Evolutionary conservation across 2,797 vertebrate species (phyloP), one percentile per base, ranked within the genome.

Genomic region (Kryptolebias ocellatus): DNA sequence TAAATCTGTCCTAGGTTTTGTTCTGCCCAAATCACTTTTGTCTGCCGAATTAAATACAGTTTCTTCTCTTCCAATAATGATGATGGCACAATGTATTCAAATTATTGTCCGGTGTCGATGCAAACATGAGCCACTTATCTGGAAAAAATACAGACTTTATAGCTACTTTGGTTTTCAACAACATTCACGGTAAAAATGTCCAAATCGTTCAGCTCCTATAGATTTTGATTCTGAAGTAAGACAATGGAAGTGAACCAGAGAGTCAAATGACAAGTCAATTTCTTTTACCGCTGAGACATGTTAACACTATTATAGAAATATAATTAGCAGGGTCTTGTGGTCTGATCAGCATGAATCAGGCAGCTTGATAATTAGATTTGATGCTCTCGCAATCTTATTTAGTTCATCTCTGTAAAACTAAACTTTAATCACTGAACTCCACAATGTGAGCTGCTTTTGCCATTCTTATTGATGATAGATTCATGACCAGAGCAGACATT

Each of bases 391-490:
- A 69, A 57, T 74, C 64, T 60, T 46, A 45, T 73, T 52, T 55
- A 72, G 64, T 72, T 72, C 56, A 75, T 9, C 27, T 45, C 68
- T 53, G 51, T 76, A 61, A 61, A 71, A 79, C 83, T 83, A 64
- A 80, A 61, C 55, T 64, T 18, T 75, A 71, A 73, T 70, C 82
- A 82, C 52, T 60, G 64, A 71, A 58, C 65, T 60, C 53, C 61
- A 67, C 61, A 70, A 67, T 73, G 66, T 49, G 18, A 72, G 60
- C 66, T 56, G 66, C 72, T 74, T 64, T 54, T 29, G 29, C 59
- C 76, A 54, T 72, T 67, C 70, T 88, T 81, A 86, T 84, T 81
- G 76, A 71, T 74, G 64, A 14, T 12, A 67, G 79, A 14, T 88
- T 89, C 71, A 81, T 80, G 10, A 88, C 70, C 65, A 81, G 67